Evolutionary conservation across 2,888 invertebrate genomes (phyloP), one percentile per base, ranked within the genome.

Genomic region (Tinea semifulvella): DNA sequence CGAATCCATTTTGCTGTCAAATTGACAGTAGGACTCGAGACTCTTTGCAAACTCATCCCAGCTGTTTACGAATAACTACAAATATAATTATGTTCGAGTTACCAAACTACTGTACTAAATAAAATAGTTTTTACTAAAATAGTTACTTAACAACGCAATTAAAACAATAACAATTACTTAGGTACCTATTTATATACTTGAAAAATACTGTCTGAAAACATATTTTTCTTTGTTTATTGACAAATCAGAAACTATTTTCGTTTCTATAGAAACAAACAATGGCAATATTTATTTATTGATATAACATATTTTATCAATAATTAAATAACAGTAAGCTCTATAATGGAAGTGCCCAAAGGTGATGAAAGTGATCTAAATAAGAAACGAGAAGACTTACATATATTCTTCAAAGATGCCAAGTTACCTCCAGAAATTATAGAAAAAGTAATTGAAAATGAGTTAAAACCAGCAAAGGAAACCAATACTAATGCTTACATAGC

Each of bases 401-500:
- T 59, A 48, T 80, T 80, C 49, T 79, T 79, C 44, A 55, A 69
- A 50, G 66, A 68, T 49, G 57, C 62, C 0, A 70, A 71, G 11
- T 52, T 72, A n/a, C 54, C 73, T 0, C 50, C 68, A 46, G 63
- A 68, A 11, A 53, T 57, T 2, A 63, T 76, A 35, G 67, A 76
- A 10, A 65, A 55, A 48, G 54, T 63, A 2, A 73, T 79, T 39
- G 73, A 77, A 53, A 77, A 79, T 55, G 80, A 80, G 55, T 56
- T 79, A 2, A 61, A 55, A 45, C 71, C 68, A 2, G 42, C 68
- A 17, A 60, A 50, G 10, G 55, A 58, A 14, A 55, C 53, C 28
- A 50, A 58, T 31, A 46, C 51, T 7, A 48, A 53, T 28, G 67
- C 73, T 13, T 79, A 79, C 36, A 79, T 80, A 50, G 58, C 67